A percentile compares a stretch with the other conserved stretches of the same genome.
phyloP scores from a whole-genome alignment of 2,797 vertebrate species.

The Percopsis omiscomaycus region DNA sequence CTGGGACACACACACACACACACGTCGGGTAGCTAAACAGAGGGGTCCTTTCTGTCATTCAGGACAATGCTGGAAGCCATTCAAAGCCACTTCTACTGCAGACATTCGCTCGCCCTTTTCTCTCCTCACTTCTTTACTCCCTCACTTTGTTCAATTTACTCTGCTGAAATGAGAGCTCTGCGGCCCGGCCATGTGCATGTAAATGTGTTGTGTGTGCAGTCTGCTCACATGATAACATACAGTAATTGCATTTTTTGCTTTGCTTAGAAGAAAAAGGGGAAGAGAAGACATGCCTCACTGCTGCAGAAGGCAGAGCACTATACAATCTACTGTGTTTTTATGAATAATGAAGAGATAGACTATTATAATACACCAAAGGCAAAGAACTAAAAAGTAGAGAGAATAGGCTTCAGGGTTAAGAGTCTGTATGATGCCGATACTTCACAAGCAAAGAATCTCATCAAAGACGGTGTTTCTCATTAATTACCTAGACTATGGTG shows the following conservation, averaged over 20 bases:
- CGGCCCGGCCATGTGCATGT: slow-evolving; percentile 12
- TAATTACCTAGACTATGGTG: too few species aligned
- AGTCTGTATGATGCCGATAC: slow-evolving; percentile 38
- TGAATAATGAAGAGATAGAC: slow-evolving; percentile 40
- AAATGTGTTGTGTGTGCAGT: slow-evolving; percentile 20
- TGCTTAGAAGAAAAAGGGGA: slow-evolving; percentile 20
- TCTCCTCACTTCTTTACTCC: slow-evolving; percentile 33
- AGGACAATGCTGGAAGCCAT: slow-evolving; percentile 77
- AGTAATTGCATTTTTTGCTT: slow-evolving; percentile 39
- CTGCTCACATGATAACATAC: slow-evolving; percentile 26
- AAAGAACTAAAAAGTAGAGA: slow-evolving; percentile 17
- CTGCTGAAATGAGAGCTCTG: slow-evolving; percentile 34
- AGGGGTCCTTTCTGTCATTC: slow-evolving; percentile 74
- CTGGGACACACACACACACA: slow-evolving; percentile 3
- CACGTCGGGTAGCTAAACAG: slow-evolving; percentile 61
- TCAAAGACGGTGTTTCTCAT: too few species aligned
- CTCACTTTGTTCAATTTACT: slow-evolving; percentile 51
- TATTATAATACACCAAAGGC: slow-evolving; percentile 26
- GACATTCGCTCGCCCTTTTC: slow-evolving; percentile 57
- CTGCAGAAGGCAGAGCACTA: slow-evolving; percentile 16
- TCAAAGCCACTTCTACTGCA: slow-evolving; percentile 72
- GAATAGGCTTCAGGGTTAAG: slow-evolving; percentile 1
- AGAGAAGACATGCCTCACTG: slow-evolving; percentile 20
- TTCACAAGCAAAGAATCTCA: slow-evolving; percentile 13
- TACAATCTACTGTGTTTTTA: slow-evolving; percentile 41